phyloP scores from a whole-genome alignment of 2,797 vertebrate genomes.

The Sebastes dallii region DNA sequence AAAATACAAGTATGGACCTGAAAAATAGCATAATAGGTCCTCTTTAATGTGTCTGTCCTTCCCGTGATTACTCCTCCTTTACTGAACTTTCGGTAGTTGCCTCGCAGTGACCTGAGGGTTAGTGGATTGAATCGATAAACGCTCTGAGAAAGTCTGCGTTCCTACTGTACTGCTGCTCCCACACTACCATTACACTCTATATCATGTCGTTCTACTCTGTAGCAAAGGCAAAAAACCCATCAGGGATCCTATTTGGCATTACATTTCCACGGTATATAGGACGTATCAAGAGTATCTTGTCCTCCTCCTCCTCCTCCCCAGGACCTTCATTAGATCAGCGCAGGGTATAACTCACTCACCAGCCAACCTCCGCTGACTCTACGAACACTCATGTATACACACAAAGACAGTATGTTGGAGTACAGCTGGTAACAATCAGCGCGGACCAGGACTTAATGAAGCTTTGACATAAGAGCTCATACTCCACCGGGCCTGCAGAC shows the following conservation, averaged over 20 bases:
- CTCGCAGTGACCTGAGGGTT: neutral
- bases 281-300: slow-evolving; percentile 43
- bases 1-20: neutral
- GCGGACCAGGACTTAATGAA: slow-evolving; percentile 64
- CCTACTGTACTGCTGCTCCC: slow-evolving; percentile 31
- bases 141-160: slow-evolving; percentile 29
- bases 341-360: slow-evolving; percentile 76
- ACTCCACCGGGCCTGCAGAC: slow-evolving; percentile 45
- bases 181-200: slow-evolving; percentile 10
- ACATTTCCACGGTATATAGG: slow-evolving; percentile 41
- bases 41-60: neutral
- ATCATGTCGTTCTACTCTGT: slow-evolving; percentile 25
- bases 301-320: slow-evolving; percentile 53
- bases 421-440: slow-evolving; percentile 83
- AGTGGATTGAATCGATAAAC: neutral
- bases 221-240: slow-evolving; percentile 10
- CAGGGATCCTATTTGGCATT: slow-evolving; percentile 38
- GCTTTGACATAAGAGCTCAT: slow-evolving; percentile 70
- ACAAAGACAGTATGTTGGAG: slow-evolving; percentile 20
- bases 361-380: slow-evolving; percentile 33
- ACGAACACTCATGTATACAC: slow-evolving; percentile 12
- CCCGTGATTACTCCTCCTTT: neutral
- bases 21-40: neutral
- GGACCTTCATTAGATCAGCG: slow-evolving; percentile 71
- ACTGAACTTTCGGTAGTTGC: neutral